Evolutionary conservation across 2,888 invertebrate species (phyloP).

Genomic region (Caenorhabditis becei): DNA sequence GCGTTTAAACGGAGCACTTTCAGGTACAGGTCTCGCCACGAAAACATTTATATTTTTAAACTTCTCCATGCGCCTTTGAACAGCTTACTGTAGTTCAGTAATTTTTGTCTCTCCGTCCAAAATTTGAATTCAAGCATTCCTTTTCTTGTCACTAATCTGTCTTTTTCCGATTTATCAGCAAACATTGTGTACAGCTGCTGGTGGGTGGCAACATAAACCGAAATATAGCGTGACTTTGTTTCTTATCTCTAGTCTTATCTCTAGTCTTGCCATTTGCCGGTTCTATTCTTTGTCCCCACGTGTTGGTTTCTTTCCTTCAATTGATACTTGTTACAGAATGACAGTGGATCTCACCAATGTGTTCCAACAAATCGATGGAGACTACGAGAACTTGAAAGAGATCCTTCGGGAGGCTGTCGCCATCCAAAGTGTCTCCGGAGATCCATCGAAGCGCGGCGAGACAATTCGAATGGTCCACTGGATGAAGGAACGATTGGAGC

Average conservation of each 20-base stretch:
- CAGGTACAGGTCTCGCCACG: too few species aligned
- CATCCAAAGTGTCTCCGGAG: conserved; percentile 94
- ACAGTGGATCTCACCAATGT: conserved; percentile 51
- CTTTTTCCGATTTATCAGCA: conserved; percentile 27
- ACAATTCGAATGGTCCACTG: conserved; percentile 92
- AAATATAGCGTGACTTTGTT: conserved; percentile 46
- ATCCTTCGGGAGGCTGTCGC: conserved; percentile 87
- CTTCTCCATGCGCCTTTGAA: too few species aligned
- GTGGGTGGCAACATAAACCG: conserved; percentile 52
- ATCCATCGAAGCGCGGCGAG: conserved; percentile 89
- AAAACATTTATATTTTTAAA: too few species aligned
- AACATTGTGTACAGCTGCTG: conserved; percentile 50
- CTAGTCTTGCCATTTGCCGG: conserved; percentile 5
- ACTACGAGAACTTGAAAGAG: conserved; percentile 59
- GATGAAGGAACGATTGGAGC: conserved; percentile 82
- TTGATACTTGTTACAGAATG: conserved; percentile 22
- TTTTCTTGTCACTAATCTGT: not conserved
- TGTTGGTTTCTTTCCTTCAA: conserved; percentile 4
- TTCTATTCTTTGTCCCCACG: conserved; percentile 24
- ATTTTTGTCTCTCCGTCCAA: too few species aligned
- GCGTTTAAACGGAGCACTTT: too few species aligned
- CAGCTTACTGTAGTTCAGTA: too few species aligned
- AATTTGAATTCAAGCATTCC: not conserved
- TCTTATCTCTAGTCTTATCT: conserved; percentile 18
- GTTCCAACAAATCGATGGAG: conserved; percentile 60